Evolutionary conservation across 2,797 vertebrate genomes (phyloP).

Genomic region (Gephyroberyx darwinii): DNA sequence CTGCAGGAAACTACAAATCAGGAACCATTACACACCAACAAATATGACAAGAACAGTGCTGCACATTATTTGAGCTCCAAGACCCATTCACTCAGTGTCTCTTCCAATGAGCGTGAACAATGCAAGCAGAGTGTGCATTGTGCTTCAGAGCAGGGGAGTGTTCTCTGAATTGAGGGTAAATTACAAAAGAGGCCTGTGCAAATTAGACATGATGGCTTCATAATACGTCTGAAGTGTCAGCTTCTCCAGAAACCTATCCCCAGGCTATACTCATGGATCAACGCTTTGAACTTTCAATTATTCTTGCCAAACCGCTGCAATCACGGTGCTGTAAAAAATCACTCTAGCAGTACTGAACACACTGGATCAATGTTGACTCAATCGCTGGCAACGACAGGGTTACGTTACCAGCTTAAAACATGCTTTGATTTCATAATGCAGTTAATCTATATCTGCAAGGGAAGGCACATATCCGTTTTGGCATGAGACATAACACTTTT

Average conservation of each 20-base stretch:
- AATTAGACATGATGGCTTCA: constrained; percentile 80
- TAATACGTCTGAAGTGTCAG: constrained; percentile 74
- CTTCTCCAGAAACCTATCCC: constrained; percentile 68
- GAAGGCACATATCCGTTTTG: constrained; percentile 36
- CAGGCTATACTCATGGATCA: constrained; percentile 64
- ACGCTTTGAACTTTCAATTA: constrained; percentile 74
- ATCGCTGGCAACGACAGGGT: constrained; percentile 45
- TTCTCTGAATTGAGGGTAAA: constrained; percentile 73
- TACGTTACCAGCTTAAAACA: constrained; percentile 32
- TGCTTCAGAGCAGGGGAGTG: constrained; percentile 67
- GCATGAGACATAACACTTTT: constrained; percentile 25
- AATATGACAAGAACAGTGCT: constrained; percentile 73
- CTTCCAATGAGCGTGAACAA: constrained; percentile 76
- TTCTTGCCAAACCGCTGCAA: constrained; percentile 71
- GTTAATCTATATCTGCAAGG: constrained; percentile 49
- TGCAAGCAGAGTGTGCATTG: constrained; percentile 70
- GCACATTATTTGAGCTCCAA: constrained; percentile 72
- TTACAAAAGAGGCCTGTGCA: constrained; percentile 76
- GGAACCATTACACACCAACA: constrained; percentile 72
- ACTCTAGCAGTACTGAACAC: constrained; percentile 44
- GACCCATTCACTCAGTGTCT: constrained; percentile 78
- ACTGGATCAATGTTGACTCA: constrained; percentile 62
- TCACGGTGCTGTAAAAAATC: constrained; percentile 67
- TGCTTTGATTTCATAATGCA: constrained; percentile 30
- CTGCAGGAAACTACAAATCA: constrained; percentile 73